Evolutionary conservation across 2,888 invertebrate genomes (phyloP).

Genomic region (Trachelus iudaicus): DNA sequence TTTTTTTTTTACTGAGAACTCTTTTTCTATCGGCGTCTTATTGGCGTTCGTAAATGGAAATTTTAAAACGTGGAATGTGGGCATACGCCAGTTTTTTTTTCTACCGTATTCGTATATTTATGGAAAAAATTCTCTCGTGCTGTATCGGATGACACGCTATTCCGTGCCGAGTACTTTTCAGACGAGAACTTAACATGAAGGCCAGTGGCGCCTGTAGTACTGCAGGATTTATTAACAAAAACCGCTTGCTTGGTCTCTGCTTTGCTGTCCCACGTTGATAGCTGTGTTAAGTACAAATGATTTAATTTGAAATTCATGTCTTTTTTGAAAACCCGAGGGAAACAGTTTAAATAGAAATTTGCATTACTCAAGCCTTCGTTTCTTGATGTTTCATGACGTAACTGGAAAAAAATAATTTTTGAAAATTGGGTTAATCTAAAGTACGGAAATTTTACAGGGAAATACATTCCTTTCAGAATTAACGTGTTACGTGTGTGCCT

Average conservation of each 20-base stretch:
- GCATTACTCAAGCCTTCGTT: not conserved
- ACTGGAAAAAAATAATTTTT: too few relatives aligned
- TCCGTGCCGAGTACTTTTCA: slow-evolving; percentile 17
- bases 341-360: not conserved
- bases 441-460: too few relatives aligned
- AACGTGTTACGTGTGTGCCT: too few relatives aligned
- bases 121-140: not conserved
- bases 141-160: slow-evolving; percentile 20
- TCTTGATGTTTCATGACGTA: not conserved
- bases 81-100: not conserved
- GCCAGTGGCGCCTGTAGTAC: slow-evolving; percentile 19
- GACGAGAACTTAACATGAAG: slow-evolving; percentile 15
- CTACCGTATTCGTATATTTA: too few relatives aligned
- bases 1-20: not conserved
- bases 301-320: slow-evolving; percentile 20
- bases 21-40: too few relatives aligned
- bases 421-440: too few relatives aligned
- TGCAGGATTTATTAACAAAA: slow-evolving; percentile 13
- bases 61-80: too few relatives aligned
- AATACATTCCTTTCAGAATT: too few relatives aligned
- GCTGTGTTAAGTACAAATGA: slow-evolving; percentile 18
- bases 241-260: not conserved
- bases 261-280: slow-evolving; percentile 14
- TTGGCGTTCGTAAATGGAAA: too few relatives aligned
- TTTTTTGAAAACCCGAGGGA: not conserved